Conservation (phyloP, 2,797 vertebrate genomes). For the Danio tinwini region DNA sequence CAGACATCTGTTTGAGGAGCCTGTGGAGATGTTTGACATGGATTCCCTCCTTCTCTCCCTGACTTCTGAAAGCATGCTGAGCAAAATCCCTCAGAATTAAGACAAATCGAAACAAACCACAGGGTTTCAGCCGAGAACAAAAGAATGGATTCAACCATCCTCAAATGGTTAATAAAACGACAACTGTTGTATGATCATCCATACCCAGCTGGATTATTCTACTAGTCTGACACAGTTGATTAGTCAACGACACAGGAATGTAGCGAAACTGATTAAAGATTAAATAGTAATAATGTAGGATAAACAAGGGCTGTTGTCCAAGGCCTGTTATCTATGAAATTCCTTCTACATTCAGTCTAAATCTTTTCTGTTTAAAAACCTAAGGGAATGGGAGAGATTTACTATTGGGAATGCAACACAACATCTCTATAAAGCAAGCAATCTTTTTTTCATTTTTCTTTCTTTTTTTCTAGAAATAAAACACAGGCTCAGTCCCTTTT, state of each 20-base stretch:
- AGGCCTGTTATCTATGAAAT: constrained; percentile 9
- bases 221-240: neutral
- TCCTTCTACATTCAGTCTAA: neutral
- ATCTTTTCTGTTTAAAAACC: neutral
- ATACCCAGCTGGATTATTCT: constrained; percentile 4
- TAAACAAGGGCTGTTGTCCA: neutral
- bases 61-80: neutral
- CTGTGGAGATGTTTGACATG: constrained; percentile 3
- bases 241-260: constrained; percentile 1
- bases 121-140: constrained; percentile 9
- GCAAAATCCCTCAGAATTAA: neutral
- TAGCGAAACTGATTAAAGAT: neutral
- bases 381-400: neutral
- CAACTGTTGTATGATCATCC: neutral
- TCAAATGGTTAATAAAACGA: constrained; percentile 3
- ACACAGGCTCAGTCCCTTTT: neutral
- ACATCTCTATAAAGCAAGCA: neutral
- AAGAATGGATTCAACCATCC: neutral
- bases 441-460: neutral
- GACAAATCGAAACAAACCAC: constrained; percentile 23
- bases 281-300: neutral
- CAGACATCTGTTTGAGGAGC: neutral
- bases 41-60: neutral
- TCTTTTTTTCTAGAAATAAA: neutral
- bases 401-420: neutral